Percentiles rank a stretch among this genome's conserved stretches.
Evolutionary conservation across 2,797 vertebrate genomes (phyloP).

Genomic region (Phyllotis vaccarum): DNA sequence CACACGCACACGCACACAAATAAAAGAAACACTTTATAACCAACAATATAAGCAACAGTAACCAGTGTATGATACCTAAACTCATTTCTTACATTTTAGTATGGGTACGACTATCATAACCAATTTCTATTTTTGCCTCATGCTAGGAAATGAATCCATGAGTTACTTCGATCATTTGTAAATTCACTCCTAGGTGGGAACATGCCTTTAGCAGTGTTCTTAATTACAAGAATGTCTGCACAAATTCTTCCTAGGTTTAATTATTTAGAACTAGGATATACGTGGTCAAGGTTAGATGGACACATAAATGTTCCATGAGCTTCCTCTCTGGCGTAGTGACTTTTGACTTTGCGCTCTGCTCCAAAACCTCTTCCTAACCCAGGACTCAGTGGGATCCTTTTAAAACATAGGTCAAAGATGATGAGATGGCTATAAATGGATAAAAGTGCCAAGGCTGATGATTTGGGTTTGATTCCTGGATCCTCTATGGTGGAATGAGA

Average conservation of each 20-base stretch:
- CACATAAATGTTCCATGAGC: not conserved
- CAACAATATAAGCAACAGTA: not conserved
- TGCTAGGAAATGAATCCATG: not conserved
- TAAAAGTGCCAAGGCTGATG: not conserved
- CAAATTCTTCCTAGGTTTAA: not conserved
- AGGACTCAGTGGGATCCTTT: not conserved
- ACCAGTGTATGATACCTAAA: not conserved
- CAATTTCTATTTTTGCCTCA: not conserved
- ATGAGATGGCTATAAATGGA: not conserved
- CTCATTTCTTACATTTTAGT: not conserved
- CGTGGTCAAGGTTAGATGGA: not conserved
- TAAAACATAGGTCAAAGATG: not conserved
- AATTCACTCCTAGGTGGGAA: not conserved
- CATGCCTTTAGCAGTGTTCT: not conserved
- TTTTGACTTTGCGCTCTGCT: not conserved
- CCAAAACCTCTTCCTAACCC: not conserved
- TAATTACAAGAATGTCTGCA: not conserved
- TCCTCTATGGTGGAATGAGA: not conserved
- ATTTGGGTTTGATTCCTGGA: not conserved
- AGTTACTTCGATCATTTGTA: not conserved
- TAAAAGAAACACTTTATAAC: not conserved
- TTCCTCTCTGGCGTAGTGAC: not conserved
- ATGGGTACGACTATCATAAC: not conserved
- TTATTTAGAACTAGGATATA: not conserved
- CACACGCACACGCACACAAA: not conserved